phyloP scores from a whole-genome alignment of 2,888 invertebrate species.

The Cantharis rufa region DNA sequence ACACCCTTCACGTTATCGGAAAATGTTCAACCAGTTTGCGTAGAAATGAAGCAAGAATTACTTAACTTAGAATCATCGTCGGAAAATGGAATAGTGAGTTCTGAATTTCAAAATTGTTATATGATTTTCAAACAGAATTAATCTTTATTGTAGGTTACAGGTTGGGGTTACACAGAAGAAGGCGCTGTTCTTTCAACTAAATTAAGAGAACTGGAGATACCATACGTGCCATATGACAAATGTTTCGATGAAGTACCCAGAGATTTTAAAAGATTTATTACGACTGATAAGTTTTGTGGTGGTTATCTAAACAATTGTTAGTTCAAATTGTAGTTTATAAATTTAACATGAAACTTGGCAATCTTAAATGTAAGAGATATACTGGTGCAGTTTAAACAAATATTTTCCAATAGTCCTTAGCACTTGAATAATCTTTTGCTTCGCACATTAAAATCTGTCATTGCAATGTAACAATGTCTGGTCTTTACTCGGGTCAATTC shows the following conservation, averaged over 20 bases:
- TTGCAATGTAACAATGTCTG: no score
- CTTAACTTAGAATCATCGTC: constrained; percentile 16
- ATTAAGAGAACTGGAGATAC: background rate
- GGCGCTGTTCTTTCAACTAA: background rate
- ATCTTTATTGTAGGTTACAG: background rate
- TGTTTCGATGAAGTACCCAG: background rate
- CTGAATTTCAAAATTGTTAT: background rate
- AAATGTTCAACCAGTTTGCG: constrained; percentile 51
- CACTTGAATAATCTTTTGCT: no score
- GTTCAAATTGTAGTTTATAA: background rate
- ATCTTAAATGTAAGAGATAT: no score
- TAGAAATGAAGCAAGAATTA: constrained; percentile 39
- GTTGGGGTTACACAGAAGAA: background rate
- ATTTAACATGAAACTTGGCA: background rate
- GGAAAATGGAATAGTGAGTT: constrained; percentile 39
- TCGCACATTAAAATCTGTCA: no score
- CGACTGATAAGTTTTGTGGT: background rate
- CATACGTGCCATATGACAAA: background rate
- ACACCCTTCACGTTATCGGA: constrained; percentile 41
- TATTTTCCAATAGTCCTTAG: no score
- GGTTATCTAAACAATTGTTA: background rate
- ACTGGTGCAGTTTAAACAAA: no score
- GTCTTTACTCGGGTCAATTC: no score
- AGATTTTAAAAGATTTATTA: background rate
- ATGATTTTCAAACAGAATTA: background rate